Evolutionary conservation across 2,797 vertebrate species (phyloP), one percentile per base, ranked within the genome.

Genomic region (Spea hammondii): DNA sequence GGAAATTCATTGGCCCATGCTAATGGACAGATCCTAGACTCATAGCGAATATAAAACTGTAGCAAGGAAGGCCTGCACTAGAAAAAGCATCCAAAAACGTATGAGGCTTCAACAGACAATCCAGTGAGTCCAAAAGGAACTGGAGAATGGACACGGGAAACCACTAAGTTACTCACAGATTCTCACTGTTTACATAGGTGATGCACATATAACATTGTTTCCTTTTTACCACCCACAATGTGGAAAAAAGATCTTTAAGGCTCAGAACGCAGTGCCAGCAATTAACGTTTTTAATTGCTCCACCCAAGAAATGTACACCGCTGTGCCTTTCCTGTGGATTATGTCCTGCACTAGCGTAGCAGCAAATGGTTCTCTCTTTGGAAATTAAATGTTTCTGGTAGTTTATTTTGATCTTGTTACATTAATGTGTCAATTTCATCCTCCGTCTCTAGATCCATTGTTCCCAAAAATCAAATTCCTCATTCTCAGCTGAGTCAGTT

Each of bases 401-500:
- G 14, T 32, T 62, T 62, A 32, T 17, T 14, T 62, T 62, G n/a
- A 14, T 14, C 59, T 32, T 6, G 32, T 62, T 62, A 32, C n/a
- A 62, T 62, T 14, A 62, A 62, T 17, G n/a, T 62, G 59, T 32
- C 59, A 32, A 32, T 62, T 62, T 62, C 32, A n/a, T 62, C 59
- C 11, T 57, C 4, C 5, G 7, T 62, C 8, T 60, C 71, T 70
- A 49, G 5, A 48, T 6, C 54, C 14, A 72, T 72, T 73, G 57
- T 47, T 49, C 47, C 50, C 59, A 7, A 8, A 47, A 73, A 44
- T 65, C 47, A 11, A 50, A 74, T 11, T 51, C 32, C n/a, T 8
- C 7, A 17, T 69, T 62, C 17, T 11, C 72, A 74, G 72, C 72
- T 64, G 72, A 64, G 72, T 74, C 47, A 65, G 44, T 65, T 64